Evolutionary conservation across 1,140 invertebrate genomes (phyloP), one percentile per base, ranked within the genome.

Genomic region (Aleiodes sp.): DNA sequence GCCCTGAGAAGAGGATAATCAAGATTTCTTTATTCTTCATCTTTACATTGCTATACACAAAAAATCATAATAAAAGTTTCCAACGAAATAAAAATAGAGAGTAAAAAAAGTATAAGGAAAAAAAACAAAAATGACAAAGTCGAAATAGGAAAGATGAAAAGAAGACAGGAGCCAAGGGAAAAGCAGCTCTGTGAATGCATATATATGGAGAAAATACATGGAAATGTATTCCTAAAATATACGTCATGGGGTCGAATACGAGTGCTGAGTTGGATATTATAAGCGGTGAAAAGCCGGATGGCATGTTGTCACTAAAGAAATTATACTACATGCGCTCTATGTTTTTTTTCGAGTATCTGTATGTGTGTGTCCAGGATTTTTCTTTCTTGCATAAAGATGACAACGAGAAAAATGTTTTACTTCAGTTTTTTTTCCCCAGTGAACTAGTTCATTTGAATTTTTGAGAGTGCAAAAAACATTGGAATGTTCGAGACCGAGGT

Each of bases 251-350:
- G 61, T 69, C 70, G 41, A 46, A 14, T 0, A 33, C 28, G 37
- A 71, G 68, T 64, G 70, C 56, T 71, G 65, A 74, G 74, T 76
- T 80, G 77, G 80, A 83, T 84, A 85, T 84, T 83, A 83, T 80
- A 85, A 83, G 80, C 81, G 81, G 81, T 83, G 81, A 85, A 83
- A 85, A 82, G 80, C 78, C 71, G 41, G 80, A 77, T 73, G 74
- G 69, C 75, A 71, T 70, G 78, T 79, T 82, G 82, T 82, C 82
- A 82, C 81, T 78, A 73, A 59, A 82, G 81, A 82, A 84, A 84
- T 83, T 84, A 84, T 81, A 74, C 81, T 75, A 79, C 62, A 59
- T 67, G 52, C 76, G 46, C 31, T 68, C 71, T 52, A 59, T n/a
- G n/a, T n/a, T n/a, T n/a, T n/a, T n/a, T n/a, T n/a, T n/a, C n/a